A percentile compares a stretch with the other conserved stretches of the same genome.
phyloP scores from a whole-genome alignment of 1,140 invertebrate species.

The Temnothorax longispinosus region DNA sequence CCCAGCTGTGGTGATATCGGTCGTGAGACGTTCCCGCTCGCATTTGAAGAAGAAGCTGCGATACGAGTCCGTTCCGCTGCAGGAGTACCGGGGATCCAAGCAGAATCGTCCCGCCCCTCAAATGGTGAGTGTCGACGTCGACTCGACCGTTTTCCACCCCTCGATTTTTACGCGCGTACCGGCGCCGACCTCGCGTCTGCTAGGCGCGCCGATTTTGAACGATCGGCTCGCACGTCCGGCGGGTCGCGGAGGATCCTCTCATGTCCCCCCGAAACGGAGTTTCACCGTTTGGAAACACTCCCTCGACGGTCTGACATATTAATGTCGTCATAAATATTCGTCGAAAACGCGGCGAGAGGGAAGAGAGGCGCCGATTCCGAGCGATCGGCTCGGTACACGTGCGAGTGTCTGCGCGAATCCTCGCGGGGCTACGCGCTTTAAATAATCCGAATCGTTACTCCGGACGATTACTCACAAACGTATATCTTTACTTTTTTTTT shows the following conservation, averaged over 20 bases:
- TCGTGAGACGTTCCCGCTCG: conserved; percentile 68
- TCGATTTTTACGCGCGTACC: neutral
- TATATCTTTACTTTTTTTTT: neutral
- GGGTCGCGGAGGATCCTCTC: neutral
- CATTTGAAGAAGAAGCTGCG: conserved; percentile 59
- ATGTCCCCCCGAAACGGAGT: neutral
- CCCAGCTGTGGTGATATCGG: conserved; percentile 73
- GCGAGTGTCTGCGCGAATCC: neutral
- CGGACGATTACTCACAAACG: neutral
- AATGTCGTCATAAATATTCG: neutral
- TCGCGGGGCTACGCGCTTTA: neutral
- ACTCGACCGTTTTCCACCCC: neutral
- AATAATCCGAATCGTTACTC: neutral
- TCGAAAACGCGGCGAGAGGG: neutral
- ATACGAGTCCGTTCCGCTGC: conserved; percentile 57
- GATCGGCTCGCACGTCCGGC: neutral
- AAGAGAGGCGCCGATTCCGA: neutral
- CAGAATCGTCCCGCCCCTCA: conserved; percentile 21
- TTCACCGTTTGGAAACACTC: neutral
- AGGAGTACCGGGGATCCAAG: conserved; percentile 46
- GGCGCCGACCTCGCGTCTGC: conserved; percentile 42
- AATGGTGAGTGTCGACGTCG: conserved; percentile 66
- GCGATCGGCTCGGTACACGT: neutral
- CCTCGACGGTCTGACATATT: neutral
- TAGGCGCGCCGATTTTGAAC: conserved; percentile 72